Base-by-base conservation (phyloP, 2,888 invertebrate genomes). In the Meandrusa payeni region DNA sequence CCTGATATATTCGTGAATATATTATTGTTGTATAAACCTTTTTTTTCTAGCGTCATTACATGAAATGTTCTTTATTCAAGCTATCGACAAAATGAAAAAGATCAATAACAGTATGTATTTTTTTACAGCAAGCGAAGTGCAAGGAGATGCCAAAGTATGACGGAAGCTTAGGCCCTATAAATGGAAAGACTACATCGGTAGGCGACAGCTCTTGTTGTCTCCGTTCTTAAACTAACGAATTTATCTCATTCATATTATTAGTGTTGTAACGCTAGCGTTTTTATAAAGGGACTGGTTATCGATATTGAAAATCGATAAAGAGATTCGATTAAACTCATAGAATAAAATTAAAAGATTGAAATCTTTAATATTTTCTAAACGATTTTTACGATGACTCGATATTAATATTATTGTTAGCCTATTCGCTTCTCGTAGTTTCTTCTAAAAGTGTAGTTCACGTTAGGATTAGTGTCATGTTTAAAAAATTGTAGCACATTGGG, bases 121-220 rank as follows among this genome's bases (percentile, higher is more conserved):
- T 41, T 55, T 89, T 88, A 7, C 83, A 94, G 91, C 95, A 95
- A 90, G 95, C 95, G n/a, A 91, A 94, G 75, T 93, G 92, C 83
- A 94, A 94, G 83, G 95, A 94, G 77, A 75, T 94, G 54, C 93
- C 93, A 15, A 91, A 93, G 69, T 94, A 94, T 61, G 93, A 94
- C 59, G 90, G 91, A 33, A 92, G 90, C 63, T 82, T 91, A 60
- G 92, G 93, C 15, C 91, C 91, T 26, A 91, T 93, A 58, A 93
- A 93, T 61, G 93, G 93, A 22, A 91, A 92, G 67, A 92, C 93
- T 9, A 91, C 93, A 33, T 89, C 92, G 4, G 90, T 93, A 23
- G 91, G 91, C 42, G 93, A 93, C 60, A 87, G 88, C 46, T 90
- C 89, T 38, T 93, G 91, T 66, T 93, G 93, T 56, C 67, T 75